Evolutionary conservation across 2,888 invertebrate species (phyloP).

Genomic region (Ctena decussata): DNA sequence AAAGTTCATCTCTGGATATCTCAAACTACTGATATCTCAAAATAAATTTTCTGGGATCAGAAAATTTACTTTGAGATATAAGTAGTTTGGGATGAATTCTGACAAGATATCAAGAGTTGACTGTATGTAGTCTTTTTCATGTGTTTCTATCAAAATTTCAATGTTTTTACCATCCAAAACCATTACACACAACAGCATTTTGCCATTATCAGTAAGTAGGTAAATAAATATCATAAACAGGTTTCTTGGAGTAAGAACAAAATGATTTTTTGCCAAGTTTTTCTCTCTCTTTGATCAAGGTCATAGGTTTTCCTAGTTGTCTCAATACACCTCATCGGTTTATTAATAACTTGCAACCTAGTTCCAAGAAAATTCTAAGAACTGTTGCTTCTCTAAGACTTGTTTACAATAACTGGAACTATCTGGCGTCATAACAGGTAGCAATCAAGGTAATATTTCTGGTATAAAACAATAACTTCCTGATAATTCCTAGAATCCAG

Average conservation of each 20-base stretch:
- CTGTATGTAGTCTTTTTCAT: no score
- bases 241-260: background rate
- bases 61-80: no score
- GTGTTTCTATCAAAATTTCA: no score
- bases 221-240: no score
- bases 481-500: background rate
- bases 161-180: no score
- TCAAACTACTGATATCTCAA: no score
- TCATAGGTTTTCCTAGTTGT: background rate
- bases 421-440: background rate
- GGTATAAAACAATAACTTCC: background rate
- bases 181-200: no score
- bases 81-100: no score
- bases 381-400: background rate
- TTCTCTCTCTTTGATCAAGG: background rate
- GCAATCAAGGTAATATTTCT: background rate
- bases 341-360: constrained; percentile 2
- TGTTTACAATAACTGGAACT: background rate
- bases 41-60: no score
- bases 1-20: no score
- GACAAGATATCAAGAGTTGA: no score
- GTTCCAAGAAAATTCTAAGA: background rate
- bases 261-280: background rate
- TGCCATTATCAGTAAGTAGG: no score
- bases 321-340: background rate